Evolutionary conservation across 2,888 invertebrate species (phyloP), one percentile per base, ranked within the genome.

Genomic region (Didymodactylos carnosus): DNA sequence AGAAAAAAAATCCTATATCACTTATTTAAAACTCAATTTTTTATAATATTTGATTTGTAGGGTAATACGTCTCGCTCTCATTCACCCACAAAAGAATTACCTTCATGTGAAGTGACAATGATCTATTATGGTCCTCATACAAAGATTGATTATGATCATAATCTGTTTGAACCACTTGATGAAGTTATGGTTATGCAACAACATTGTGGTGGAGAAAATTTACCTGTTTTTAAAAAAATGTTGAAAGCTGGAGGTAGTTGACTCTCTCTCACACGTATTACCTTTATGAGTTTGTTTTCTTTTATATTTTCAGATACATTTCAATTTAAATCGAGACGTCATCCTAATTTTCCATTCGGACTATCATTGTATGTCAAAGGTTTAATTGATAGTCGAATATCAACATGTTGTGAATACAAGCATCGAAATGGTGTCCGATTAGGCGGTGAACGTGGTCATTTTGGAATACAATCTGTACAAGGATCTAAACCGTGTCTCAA

Each of bases 311-410:
- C n/a, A 62, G 62, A 62, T 35, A 35, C 29, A 35, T 62, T 62
- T 35, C 3, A 8, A 19, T 62, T 62, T 62, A n/a, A 29, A 19
- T 62, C 62, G 2, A 29, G 35, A 35, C 62, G 62, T n/a, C 62
- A 62, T 62, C 1, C 62, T 46, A 82, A 82, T 69, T 84, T 80
- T 78, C 83, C 84, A 27, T 84, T 84, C 78, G 82, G 83, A 74
- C 77, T 84, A 75, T 81, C 83, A 3, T 77, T 84, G 72, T 83
- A 82, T 77, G 78, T 84, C n/a, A 82, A 84, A 76, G 82, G 83
- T 27, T 78, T 82, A 70, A 78, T 81, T 72, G 81, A 83, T 78
- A 79, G 81, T 71, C 80, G 83, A 19, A 78, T 84, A 69, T 84
- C 83, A 77, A 80, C 82, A 0, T 84, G 62, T 62, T 62, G 62